phyloP scores from a whole-genome alignment of 1,140 invertebrate genomes.

The Drosophila sturtevanti region DNA sequence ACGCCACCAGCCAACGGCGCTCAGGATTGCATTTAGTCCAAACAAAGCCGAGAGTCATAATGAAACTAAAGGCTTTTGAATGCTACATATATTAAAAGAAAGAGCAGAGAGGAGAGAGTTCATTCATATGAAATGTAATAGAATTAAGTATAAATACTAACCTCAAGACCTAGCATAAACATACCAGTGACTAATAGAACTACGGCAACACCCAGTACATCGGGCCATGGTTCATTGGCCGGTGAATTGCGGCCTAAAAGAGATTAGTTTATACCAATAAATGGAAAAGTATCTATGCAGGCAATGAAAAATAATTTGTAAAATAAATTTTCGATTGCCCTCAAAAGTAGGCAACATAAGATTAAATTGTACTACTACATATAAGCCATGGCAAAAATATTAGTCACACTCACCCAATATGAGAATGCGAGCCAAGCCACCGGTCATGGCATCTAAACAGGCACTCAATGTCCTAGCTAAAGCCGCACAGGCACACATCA shows the following conservation, averaged over 20 bases:
- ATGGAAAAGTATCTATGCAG: background rate
- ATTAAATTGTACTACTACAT: background rate
- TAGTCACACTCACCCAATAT: slow-evolving; percentile 65
- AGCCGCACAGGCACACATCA: slow-evolving; percentile 86
- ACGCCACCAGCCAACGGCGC: slow-evolving; percentile 71
- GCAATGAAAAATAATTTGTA: background rate
- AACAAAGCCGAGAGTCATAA: slow-evolving; percentile 78
- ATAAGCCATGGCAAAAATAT: slow-evolving; percentile 43
- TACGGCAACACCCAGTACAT: slow-evolving; percentile 87
- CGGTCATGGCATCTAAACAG: slow-evolving; percentile 87
- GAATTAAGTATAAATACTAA: slow-evolving; percentile 55
- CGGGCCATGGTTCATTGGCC: slow-evolving; percentile 87
- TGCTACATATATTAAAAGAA: slow-evolving; percentile 50
- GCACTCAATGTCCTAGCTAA: slow-evolving; percentile 86
- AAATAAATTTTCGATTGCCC: background rate
- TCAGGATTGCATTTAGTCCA: slow-evolving; percentile 69
- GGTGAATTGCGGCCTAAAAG: slow-evolving; percentile 83
- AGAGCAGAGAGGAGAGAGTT: background rate
- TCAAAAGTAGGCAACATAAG: slow-evolving; percentile 50
- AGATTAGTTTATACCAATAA: background rate
- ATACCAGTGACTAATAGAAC: slow-evolving; percentile 86
- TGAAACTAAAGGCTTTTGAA: slow-evolving; percentile 77
- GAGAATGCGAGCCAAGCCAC: slow-evolving; percentile 84
- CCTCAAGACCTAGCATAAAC: slow-evolving; percentile 88
- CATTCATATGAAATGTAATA: background rate